Base-by-base conservation (phyloP, 2,888 invertebrate species). In the Urechis unicinctus region DNA sequence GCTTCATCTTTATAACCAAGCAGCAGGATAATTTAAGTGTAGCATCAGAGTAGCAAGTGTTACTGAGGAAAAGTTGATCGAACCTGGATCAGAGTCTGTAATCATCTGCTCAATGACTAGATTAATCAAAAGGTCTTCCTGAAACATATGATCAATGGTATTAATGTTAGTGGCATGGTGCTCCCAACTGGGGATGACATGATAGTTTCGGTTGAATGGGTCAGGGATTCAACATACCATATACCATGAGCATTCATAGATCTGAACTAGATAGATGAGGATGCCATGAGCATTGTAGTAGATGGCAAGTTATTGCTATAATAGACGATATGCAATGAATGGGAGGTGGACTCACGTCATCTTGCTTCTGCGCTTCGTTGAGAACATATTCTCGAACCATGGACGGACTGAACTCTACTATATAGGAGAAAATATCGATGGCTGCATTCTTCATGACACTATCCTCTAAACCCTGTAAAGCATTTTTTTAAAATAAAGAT, bases 71-170 rank as follows among this genome's bases (percentile, higher is more conserved):
- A 50, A 42, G 13, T 3, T 5, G n/a, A 6, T 31, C 63, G 63
- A 66, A 78, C 78, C 79, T 57, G 94, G 91, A 80, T 99, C 98
- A 58, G 87, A 85, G 80, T 99, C 98, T 70, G 89, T 88, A 61
- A 97, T 87, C 88, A 99, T 91, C 83, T 98, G 96, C 80, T 94
- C 91, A 79, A 99, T 95, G 72, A 98, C 89, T 77, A 96, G 90
- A 79, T 98, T 98, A 61, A 88, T 79, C 44, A 85, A 74, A 68
- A 93, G 81, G 76, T 94, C 91, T 75, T 96, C 94, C 89, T 95
- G 81, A 30, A 70, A 67, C 44, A 54, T 25, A 52, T n/a, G n/a
- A n/a, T n/a, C n/a, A n/a, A n/a, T n/a, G n/a, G n/a, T n/a, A n/a
- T n/a, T n/a, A n/a, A n/a, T n/a, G n/a, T n/a, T n/a, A n/a, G n/a